Conservation (phyloP, 2,888 invertebrate genomes). For the Hanleya hanleyi region DNA sequence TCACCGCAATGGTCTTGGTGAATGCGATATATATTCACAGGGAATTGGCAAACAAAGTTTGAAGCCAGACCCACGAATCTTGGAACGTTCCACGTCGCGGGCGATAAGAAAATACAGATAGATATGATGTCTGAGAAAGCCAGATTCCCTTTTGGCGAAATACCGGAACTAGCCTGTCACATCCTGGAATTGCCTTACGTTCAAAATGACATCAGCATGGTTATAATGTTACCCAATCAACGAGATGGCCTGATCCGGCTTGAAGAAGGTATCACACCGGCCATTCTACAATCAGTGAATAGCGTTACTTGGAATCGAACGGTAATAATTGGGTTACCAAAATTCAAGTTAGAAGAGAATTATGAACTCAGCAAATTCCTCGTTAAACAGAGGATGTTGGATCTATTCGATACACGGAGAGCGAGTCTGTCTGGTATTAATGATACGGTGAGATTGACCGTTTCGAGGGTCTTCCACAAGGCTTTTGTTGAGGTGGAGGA, state of each 20-base stretch:
- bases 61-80: slow-evolving; percentile 26
- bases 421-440: slow-evolving; percentile 67
- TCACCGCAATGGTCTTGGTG: slow-evolving; percentile 72
- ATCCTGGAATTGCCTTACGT: slow-evolving; percentile 83
- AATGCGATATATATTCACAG: slow-evolving; percentile 56
- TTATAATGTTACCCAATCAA: slow-evolving; percentile 60
- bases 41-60: slow-evolving; percentile 76
- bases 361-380: slow-evolving; percentile 47
- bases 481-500: slow-evolving; percentile 71
- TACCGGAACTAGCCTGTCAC: slow-evolving; percentile 81
- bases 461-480: slow-evolving; percentile 66
- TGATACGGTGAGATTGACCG: slow-evolving; percentile 43
- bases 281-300: neutral
- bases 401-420: slow-evolving; percentile 48
- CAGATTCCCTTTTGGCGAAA: slow-evolving; percentile 77
- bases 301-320: neutral
- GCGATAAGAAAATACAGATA: slow-evolving; percentile 51
- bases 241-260: slow-evolving; percentile 48
- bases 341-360: slow-evolving; percentile 54
- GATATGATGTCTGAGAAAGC: slow-evolving; percentile 83
- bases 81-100: slow-evolving; percentile 77
- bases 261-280: slow-evolving; percentile 38
- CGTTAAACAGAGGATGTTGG: slow-evolving; percentile 53
- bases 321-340: slow-evolving; percentile 49
- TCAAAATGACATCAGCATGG: slow-evolving; percentile 54